These are phyloP conservation scores for Hystrix cristata DNA, from an alignment of 2,113 vertebrate species.

Conservation along the genomic window DNA sequence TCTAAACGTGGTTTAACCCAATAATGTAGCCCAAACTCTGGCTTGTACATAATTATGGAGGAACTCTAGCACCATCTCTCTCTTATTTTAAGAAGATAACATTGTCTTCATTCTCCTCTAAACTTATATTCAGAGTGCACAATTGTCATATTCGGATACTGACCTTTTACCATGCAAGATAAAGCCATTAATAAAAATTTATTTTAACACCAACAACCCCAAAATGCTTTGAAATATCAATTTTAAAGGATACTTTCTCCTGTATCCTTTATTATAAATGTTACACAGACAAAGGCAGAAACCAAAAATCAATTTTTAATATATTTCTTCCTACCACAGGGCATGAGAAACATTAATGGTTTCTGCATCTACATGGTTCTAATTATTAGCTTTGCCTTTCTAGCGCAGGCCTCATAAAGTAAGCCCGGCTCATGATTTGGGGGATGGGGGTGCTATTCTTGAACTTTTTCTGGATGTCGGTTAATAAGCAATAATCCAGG, in stretches of 20 bases:
- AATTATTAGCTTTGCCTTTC: slow-evolving; percentile 83
- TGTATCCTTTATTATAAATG: slow-evolving; percentile 89
- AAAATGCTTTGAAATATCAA: slow-evolving; percentile 89
- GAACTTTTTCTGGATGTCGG: slow-evolving; percentile 81
- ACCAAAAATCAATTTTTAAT: slow-evolving; percentile 92
- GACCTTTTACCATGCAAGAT: slow-evolving; percentile 86
- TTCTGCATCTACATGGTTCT: slow-evolving; percentile 86
- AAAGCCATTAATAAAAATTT: slow-evolving; percentile 88
- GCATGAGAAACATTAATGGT: slow-evolving; percentile 87
- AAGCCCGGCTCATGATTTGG: slow-evolving; percentile 67
- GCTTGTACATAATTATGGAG: slow-evolving; percentile 84
- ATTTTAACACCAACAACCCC: slow-evolving; percentile 86
- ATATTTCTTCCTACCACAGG: slow-evolving; percentile 91
- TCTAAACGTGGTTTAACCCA: slow-evolving; percentile 78
- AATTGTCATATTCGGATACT: slow-evolving; percentile 85
- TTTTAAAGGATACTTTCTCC: slow-evolving; percentile 87
- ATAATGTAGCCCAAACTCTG: slow-evolving; percentile 78
- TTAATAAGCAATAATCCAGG: slow-evolving; percentile 85
- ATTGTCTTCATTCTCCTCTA: slow-evolving; percentile 35
- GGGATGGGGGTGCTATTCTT: slow-evolving; percentile 54
- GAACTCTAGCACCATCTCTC: slow-evolving; percentile 79
- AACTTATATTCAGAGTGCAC: too few species aligned
- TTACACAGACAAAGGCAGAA: slow-evolving; percentile 89
- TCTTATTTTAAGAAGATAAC: slow-evolving; percentile 86
- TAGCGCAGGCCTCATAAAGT: slow-evolving; percentile 69